Evolutionary conservation across 1,140 invertebrate species (phyloP), one percentile per base, ranked within the genome.

Genomic region (Papilio aristodemus): DNA sequence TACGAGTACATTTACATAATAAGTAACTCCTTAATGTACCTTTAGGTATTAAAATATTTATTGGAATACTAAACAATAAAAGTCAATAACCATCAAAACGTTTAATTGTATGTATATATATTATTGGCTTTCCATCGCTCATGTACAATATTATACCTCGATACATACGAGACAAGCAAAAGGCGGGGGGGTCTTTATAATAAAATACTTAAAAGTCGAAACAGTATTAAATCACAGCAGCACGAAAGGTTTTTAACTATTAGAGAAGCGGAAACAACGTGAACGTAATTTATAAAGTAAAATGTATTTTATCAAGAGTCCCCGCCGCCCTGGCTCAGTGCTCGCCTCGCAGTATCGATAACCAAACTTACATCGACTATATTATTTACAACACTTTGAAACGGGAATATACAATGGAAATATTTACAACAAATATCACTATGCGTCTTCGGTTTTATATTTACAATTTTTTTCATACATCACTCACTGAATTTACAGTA

Each of bases 341-440:
- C 85, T 77, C 68, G 69, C 32, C 73, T 71, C 69, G 74, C 64
- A 71, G 81, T 70, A 68, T 74, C 59, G 13, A 73, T 7, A 43
- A 50, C 72, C 46, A 74, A 59, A 37, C 70, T 41, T 54, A 38
- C 71, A 72, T 71, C 66, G 77, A 73, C 75, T 41, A 38, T 67
- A 75, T 43, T 46, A 72, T 77, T 72, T 70, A 73, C 69, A 78
- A 70, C 57, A 68, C 39, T 76, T 32, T 32, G 27, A 32, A 60
- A 59, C 54, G 64, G 72, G 46, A 71, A 72, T 70, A 54, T 69
- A 72, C 69, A 68, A 73, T 69, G 74, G 50, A 72, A 71, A 73
- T 85, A 81, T 83, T 66, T 84, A 86, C 82, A 84, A 72, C 63
- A 69, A 75, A 77, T 76, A 83, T 89, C 85, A 89, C 87, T 89